Evolutionary conservation across 2,888 invertebrate species (phyloP).

Genomic region (Sarcophaga variegata): DNA sequence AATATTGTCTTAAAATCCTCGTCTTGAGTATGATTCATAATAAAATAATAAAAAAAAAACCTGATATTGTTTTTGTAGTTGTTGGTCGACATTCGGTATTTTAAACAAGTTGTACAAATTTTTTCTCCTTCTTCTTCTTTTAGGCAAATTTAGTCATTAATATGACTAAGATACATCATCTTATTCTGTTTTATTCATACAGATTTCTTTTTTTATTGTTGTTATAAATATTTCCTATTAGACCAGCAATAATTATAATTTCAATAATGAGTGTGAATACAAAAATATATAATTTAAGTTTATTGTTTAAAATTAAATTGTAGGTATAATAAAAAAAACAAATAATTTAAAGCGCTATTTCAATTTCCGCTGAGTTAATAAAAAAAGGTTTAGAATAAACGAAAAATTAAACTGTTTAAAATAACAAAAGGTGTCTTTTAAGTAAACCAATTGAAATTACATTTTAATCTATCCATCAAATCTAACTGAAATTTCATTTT

Average conservation of each 20-base stretch:
- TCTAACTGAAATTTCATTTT: too few species aligned
- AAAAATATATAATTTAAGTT: slow-evolving; percentile 9
- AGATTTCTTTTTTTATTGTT: not conserved
- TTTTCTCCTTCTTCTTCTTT: not conserved
- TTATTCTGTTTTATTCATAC: not conserved
- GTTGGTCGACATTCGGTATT: not conserved
- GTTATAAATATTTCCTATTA: slow-evolving; percentile 28
- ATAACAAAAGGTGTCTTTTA: too few species aligned
- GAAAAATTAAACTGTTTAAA: too few species aligned
- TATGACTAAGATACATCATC: not conserved
- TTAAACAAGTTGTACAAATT: not conserved
- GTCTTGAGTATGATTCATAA: slow-evolving; percentile 42
- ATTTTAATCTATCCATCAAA: too few species aligned
- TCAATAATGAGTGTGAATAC: not conserved
- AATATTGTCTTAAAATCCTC: slow-evolving; percentile 4
- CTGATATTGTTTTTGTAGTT: slow-evolving; percentile 20
- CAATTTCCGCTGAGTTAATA: too few species aligned
- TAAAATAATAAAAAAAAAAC: slow-evolving; percentile 24
- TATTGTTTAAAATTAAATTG: not conserved
- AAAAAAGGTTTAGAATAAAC: too few species aligned
- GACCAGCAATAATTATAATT: slow-evolving; percentile 17
- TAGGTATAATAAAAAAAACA: too few species aligned
- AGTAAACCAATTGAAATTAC: too few species aligned
- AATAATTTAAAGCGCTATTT: too few species aligned
- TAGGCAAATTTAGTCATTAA: slow-evolving; percentile 38